Conservation (phyloP, 2,888 invertebrate genomes). For the Trachelus iudaicus region DNA sequence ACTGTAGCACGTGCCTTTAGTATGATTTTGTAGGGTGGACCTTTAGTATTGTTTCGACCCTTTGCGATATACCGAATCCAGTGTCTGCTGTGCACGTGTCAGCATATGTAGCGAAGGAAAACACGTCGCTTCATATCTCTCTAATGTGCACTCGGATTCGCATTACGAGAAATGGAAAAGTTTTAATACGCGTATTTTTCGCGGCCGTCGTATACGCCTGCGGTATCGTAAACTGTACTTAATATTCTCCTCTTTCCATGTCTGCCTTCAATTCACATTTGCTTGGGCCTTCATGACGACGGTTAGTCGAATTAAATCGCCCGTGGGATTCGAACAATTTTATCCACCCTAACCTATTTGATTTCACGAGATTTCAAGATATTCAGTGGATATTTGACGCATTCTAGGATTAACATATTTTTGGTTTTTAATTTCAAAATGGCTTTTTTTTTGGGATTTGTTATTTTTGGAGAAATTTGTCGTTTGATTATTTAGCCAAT, state of each 20-base stretch:
- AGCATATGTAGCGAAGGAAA: not conserved
- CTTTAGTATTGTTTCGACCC: slow-evolving; percentile 33
- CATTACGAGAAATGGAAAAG: slow-evolving; percentile 52
- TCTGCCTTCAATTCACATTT: no score
- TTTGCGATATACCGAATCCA: not conserved
- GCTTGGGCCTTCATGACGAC: no score
- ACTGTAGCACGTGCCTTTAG: slow-evolving; percentile 49
- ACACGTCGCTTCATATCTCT: slow-evolving; percentile 19
- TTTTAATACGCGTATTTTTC: slow-evolving; percentile 19
- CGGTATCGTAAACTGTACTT: no score
- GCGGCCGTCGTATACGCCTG: not conserved
- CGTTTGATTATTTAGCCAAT: not conserved
- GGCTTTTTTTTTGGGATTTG: not conserved
- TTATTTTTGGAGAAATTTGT: not conserved
- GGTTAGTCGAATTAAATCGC: no score
- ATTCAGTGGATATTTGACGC: no score
- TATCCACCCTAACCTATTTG: no score
- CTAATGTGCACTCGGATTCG: slow-evolving; percentile 48
- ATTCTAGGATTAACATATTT: no score
- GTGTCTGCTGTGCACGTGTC: no score
- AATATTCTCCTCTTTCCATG: no score
- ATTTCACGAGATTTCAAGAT: no score
- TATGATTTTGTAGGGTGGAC: slow-evolving; percentile 1
- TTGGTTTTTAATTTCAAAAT: not conserved
- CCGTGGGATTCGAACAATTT: no score